phyloP scores from a whole-genome alignment of 2,797 vertebrate species.

The Harpagifer antarcticus region DNA sequence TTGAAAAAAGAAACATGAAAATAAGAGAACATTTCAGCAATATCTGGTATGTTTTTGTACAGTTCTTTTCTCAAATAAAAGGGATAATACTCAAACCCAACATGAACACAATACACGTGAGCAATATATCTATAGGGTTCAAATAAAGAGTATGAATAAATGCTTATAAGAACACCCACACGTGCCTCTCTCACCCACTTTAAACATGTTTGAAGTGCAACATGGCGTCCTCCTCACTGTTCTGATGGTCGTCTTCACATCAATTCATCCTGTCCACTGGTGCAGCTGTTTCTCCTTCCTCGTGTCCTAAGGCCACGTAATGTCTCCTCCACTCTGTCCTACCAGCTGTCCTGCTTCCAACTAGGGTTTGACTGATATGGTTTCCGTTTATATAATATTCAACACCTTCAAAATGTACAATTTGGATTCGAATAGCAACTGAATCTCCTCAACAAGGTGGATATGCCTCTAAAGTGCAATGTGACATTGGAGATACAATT shows the following conservation, averaged over 20 bases:
- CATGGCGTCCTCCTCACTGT: constrained; percentile 29
- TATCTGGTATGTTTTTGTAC: constrained; percentile 71
- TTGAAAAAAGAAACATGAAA: constrained; percentile 66
- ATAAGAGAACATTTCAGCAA: constrained; percentile 65
- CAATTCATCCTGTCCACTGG: constrained; percentile 13
- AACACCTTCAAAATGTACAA: neutral
- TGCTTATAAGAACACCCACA: constrained; percentile 44
- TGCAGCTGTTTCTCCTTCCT: constrained; percentile 47
- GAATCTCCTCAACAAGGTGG: neutral
- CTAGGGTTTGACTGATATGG: constrained; percentile 60
- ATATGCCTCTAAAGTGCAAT: neutral
- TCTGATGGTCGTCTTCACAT: constrained; percentile 34
- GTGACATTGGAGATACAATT: neutral
- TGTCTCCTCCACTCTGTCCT: constrained; percentile 45
- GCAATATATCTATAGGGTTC: constrained; percentile 64
- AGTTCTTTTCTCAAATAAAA: constrained; percentile 64
- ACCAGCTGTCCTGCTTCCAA: constrained; percentile 36
- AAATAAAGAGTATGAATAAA: constrained; percentile 61
- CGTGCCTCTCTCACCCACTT: constrained; percentile 14
- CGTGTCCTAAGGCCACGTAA: constrained; percentile 48
- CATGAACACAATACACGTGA: constrained; percentile 66
- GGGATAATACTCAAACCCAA: constrained; percentile 55
- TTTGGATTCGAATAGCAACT: no score
- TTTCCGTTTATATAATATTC: neutral
- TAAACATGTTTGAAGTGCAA: constrained; percentile 43